Percentiles rank a stretch among this genome's conserved stretches.
phyloP scores from a whole-genome alignment of 2,113 vertebrate species.

The Typhlomys cinereus region DNA sequence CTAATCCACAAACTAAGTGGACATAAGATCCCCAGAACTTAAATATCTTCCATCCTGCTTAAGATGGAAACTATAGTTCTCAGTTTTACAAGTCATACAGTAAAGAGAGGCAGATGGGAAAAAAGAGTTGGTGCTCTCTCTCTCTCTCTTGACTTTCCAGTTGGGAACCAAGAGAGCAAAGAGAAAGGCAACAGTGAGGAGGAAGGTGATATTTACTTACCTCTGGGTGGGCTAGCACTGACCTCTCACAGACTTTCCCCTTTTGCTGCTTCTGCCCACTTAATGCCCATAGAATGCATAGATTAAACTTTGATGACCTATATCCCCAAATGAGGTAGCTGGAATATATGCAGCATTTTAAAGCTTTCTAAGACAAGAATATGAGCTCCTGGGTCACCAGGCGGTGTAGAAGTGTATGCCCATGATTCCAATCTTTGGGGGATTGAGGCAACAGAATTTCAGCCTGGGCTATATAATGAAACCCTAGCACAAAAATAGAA shows the following conservation, averaged over 20 bases:
- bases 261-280: not conserved
- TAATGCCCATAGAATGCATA: not conserved
- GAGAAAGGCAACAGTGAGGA: not conserved
- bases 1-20: not conserved
- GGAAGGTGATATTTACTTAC: not conserved
- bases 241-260: not conserved
- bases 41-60: not conserved
- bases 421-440: too few species aligned
- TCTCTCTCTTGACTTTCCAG: not conserved
- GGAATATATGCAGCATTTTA: not conserved
- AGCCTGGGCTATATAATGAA: too few species aligned
- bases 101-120: not conserved
- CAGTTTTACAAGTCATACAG: not conserved
- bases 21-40: not conserved
- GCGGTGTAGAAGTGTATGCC: too few species aligned
- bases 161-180: not conserved
- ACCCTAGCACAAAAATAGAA: not conserved
- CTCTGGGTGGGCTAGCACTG: accelerated
- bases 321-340: too few species aligned
- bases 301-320: accelerated
- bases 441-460: not conserved
- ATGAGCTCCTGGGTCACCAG: not conserved
- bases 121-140: not conserved
- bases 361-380: not conserved
- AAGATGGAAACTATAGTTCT: not conserved